Base-by-base conservation (phyloP, 2,888 invertebrate species). In the Icerya purchasi region DNA sequence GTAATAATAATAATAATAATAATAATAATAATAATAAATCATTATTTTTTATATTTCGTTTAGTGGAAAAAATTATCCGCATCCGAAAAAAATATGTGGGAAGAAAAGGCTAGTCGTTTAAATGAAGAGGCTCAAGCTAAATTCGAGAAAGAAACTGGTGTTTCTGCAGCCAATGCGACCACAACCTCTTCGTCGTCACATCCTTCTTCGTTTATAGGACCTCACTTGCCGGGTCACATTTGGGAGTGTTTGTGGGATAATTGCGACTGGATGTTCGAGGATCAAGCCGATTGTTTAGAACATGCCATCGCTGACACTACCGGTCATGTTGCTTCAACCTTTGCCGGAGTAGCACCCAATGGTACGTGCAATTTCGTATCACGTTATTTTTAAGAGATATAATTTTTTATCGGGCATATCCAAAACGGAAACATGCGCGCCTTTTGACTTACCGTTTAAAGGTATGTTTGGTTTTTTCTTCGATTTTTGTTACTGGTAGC, bases 51-150 rank as follows among this genome's bases (percentile, higher is more conserved):
- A n/a, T n/a, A n/a, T n/a, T n/a, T n/a, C n/a, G n/a, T n/a, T 57
- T 82, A 96, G 80, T 98, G 98, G 98, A 84, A 94, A 65, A 88
- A 88, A 62, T 76, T 97, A 65, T 82, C 89, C 0, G 80, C 86
- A 1, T 78, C 81, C 60, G 88, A 91, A 65, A 94, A 96, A 71
- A 88, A 90, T 72, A 80, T 80, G 63, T 98, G 93, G 84, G 97
- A 98, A 74, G 92, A 93, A 71, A 79, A 85, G 59, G 97, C 98
- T 0, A 80, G 81, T 25, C 80, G 83, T 67, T 82, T 89, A 71
- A 96, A 94, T 69, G 89, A 89, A 71, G 91, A 92, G 70, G 82
- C 82, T 10, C 83, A 57, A 60, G 64, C 58, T 58, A 60, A 53
- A 58, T 25, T 53, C 36, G 57, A 61, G 36, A 53, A 50, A 21